Evolutionary conservation across 1,140 invertebrate genomes (phyloP), one percentile per base, ranked within the genome.

Genomic region (Halotydeus destructor): DNA sequence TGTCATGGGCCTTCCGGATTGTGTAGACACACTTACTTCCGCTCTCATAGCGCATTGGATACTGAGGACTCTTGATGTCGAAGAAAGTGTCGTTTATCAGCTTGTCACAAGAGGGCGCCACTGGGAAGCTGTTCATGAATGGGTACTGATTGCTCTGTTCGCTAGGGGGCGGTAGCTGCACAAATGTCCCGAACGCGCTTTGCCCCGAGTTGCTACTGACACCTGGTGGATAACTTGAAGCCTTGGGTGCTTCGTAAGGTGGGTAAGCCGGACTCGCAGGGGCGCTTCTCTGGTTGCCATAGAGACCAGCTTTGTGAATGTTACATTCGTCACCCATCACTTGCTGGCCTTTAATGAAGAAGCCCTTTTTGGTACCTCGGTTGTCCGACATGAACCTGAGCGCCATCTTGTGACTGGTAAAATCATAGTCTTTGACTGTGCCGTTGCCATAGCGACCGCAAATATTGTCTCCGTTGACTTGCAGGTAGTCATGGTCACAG

Each of bases 401-500:
- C 19, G 44, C 41, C 1, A 44, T 45, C 22, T 55, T 49, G 18
- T 47, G 44, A 14, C 48, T 39, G 12, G 31, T 30, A 31, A 55
- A 55, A 23, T 52, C 50, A 21, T 42, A 45, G 28, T 44, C 44
- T 9, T 44, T 41, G 21, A 23, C 32, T 5, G 43, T 45, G 31
- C 34, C 26, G 24, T 25, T 46, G 22, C 22, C 28, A 12, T 43
- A n/a, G n/a, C 38, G 37, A 11, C 50, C 54, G 41, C 54, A 55
- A 3, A 52, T 26, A 33, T 46, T 48, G 23, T 50, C 27, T 19
- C 48, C 52, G 5, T 52, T 44, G 9, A 54, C 32, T 21, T 50
- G 48, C 18, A 55, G 33, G 18, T 46, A 55, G 24, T 55, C 54
- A 21, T 49, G 43, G 16, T 39, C 38, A 33, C 54, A 55, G 12